Percentiles rank a stretch among this genome's conserved stretches.
Conservation (phyloP, 2,888 invertebrate genomes). For the Drosophila limbata region DNA sequence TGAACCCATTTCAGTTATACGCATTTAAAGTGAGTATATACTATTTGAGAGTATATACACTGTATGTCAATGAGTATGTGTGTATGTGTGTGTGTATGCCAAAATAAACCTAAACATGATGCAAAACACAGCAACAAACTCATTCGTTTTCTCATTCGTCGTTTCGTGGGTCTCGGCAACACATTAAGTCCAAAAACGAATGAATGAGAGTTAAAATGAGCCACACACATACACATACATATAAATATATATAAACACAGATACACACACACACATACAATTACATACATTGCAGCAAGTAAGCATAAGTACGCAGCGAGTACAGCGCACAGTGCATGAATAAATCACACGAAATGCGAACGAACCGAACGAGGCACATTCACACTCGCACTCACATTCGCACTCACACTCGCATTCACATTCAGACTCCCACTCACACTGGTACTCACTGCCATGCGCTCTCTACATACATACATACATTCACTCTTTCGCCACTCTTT, state of each 20-base stretch:
- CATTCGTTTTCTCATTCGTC: conserved; percentile 80
- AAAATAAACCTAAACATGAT: conserved; percentile 79
- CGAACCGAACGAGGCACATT: conserved; percentile 67
- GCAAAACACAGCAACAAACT: conserved; percentile 73
- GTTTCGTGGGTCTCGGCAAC: conserved; percentile 68
- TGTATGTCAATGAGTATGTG: conserved; percentile 14
- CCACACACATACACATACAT: conserved; percentile 43
- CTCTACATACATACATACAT: conserved; percentile 66
- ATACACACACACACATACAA: conserved; percentile 23
- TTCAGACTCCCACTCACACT: conserved; percentile 18
- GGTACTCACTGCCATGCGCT: conserved; percentile 31
- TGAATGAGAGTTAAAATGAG: conserved; percentile 82
- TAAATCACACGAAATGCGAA: conserved; percentile 80
- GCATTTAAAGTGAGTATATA: conserved; percentile 60
- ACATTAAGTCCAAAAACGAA: conserved; percentile 78
- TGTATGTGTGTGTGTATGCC: conserved; percentile 50
- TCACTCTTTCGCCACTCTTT: conserved; percentile 69
- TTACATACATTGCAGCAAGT: conserved; percentile 57
- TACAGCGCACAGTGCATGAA: conserved; percentile 69
- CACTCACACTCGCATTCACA: conserved; percentile 13
- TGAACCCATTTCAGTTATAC: conserved; percentile 69
- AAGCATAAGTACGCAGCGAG: conserved; percentile 77
- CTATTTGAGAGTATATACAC: conserved; percentile 37
- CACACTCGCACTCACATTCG: conserved; percentile 48
- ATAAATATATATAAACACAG: conserved; percentile 11